phyloP scores from a whole-genome alignment of 2,797 vertebrate species.

The Anniella stebbinsi region DNA sequence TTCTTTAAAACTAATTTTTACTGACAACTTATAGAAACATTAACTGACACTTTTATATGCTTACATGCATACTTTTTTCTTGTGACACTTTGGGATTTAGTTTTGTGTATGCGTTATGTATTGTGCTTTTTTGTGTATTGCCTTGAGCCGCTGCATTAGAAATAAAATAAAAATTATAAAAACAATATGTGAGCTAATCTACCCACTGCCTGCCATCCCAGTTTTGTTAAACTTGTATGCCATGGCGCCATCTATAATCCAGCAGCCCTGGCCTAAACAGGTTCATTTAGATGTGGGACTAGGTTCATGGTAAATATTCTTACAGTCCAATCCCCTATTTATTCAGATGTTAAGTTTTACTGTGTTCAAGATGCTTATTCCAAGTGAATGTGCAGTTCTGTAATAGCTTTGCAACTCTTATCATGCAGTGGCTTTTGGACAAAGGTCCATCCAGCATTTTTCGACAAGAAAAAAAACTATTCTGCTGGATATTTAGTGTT shows the following conservation, averaged over 20 bases:
- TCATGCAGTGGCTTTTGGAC: not conserved
- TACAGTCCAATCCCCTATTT: too few relatives aligned
- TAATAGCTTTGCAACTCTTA: too few relatives aligned
- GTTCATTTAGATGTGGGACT: too few relatives aligned
- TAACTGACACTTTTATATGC: not conserved
- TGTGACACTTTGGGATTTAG: not conserved
- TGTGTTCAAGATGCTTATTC: not conserved
- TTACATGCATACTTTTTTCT: not conserved
- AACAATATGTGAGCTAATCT: not conserved
- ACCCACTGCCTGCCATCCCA: not conserved
- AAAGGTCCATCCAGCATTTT: not conserved
- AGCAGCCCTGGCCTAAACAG: too few relatives aligned
- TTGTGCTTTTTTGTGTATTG: not conserved
- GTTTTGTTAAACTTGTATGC: not conserved
- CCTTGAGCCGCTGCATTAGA: not conserved
- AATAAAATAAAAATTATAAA: not conserved
- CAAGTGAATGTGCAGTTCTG: not conserved
- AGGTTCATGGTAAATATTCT: too few relatives aligned
- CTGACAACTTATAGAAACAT: not conserved
- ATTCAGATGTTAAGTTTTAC: too few relatives aligned
- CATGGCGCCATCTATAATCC: too few relatives aligned
- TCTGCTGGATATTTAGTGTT: not conserved
- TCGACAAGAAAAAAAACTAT: accelerated
- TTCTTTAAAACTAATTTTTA: not conserved
- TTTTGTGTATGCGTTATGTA: not conserved